Evolutionary conservation across 2,113 vertebrate genomes (phyloP).

Genomic region (Edolisoma coerulescens): DNA sequence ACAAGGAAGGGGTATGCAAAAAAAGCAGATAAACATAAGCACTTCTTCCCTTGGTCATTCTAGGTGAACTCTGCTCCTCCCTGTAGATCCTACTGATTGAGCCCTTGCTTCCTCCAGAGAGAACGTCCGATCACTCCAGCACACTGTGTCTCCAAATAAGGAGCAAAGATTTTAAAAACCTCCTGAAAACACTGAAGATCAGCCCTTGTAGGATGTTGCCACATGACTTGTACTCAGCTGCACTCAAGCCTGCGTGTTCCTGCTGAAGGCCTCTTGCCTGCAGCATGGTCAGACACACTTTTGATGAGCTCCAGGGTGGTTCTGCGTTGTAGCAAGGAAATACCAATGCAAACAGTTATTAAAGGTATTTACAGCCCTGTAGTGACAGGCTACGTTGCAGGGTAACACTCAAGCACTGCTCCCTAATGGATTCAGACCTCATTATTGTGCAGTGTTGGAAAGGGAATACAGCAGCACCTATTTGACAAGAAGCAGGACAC

Average conservation of each 20-base stretch:
- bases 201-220: background rate
- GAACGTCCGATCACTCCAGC: background rate
- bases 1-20: background rate
- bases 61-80: background rate
- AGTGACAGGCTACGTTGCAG: background rate
- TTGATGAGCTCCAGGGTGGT: background rate
- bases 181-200: background rate
- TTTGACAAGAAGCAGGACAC: background rate
- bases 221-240: background rate
- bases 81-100: background rate
- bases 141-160: background rate
- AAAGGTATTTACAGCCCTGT: background rate
- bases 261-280: background rate
- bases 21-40: background rate
- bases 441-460: background rate
- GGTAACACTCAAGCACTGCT: background rate
- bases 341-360: background rate
- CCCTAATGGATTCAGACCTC: background rate
- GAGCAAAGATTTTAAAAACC: background rate
- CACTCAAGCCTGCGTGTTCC: background rate
- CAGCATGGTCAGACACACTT: background rate
- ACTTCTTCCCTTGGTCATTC: background rate
- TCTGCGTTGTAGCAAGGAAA: background rate
- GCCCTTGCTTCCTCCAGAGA: background rate
- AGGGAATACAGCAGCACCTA: background rate